Percentiles rank a stretch among this genome's conserved stretches.
These are phyloP conservation scores for Conus canariensis DNA, from an alignment of 2,888 invertebrate species.

Conservation along the genomic window DNA sequence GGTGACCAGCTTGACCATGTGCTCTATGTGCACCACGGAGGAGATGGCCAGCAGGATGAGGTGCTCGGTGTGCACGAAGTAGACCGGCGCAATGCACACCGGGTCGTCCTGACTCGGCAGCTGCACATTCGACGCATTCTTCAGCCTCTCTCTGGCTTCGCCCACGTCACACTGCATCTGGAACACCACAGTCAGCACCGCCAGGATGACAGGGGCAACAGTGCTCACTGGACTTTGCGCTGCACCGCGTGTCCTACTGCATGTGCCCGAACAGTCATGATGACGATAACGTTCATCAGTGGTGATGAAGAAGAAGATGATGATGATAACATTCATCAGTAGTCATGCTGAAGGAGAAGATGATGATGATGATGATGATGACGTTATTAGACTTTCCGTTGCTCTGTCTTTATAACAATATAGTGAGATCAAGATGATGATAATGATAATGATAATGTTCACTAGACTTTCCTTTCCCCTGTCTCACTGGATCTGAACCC, in stretches of 20 bases:
- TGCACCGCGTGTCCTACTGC: too few species aligned
- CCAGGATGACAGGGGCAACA: neutral
- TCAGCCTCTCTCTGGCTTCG: neutral
- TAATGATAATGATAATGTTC: too few species aligned
- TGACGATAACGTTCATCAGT: slow-evolving; percentile 42
- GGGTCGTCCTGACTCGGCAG: slow-evolving; percentile 20
- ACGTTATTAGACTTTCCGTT: too few species aligned
- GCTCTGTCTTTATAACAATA: too few species aligned
- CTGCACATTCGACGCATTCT: neutral
- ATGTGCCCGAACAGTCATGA: slow-evolving; percentile 8
- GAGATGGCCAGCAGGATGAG: slow-evolving; percentile 86
- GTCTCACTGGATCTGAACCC: too few species aligned
- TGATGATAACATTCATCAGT: slow-evolving; percentile 38
- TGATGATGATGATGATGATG: too few species aligned
- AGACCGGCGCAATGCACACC: slow-evolving; percentile 86
- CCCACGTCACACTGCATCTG: slow-evolving; percentile 46
- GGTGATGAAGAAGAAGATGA: slow-evolving; percentile 36
- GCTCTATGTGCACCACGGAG: slow-evolving; percentile 86
- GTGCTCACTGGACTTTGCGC: too few species aligned
- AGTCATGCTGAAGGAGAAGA: too few species aligned
- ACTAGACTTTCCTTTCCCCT: too few species aligned
- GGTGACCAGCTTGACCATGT: slow-evolving; percentile 85
- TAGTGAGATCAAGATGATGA: too few species aligned
- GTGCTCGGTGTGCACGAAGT: slow-evolving; percentile 86
- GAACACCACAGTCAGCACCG: neutral